Evolutionary conservation across 2,797 vertebrate species (phyloP), one percentile per base, ranked within the genome.

Genomic region (Gymnodraco acuticeps): DNA sequence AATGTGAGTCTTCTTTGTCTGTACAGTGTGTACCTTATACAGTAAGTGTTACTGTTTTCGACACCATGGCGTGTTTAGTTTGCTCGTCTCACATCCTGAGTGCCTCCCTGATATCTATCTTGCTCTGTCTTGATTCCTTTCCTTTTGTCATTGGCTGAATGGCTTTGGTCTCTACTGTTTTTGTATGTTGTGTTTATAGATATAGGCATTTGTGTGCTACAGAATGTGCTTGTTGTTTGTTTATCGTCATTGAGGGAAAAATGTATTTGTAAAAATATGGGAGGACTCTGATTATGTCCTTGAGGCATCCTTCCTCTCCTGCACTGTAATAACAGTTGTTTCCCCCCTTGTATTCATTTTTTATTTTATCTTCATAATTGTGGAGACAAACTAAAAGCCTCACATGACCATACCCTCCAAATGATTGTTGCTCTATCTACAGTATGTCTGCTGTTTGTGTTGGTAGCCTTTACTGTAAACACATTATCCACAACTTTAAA

Each of bases 1-100:
- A 66, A 15, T 63, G 33, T 61, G 43, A 2, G 17, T 12, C 47
- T 56, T 33, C 51, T 13, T 38, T 61, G 55, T 68, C 56, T 58
- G 47, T 60, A 45, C 54, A 41, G n/a, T 42, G 13, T 16, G 6
- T n/a, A 55, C 17, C 43, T 2, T 54, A 38, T 38, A 38, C 33
- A 38, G 11, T 53, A 54, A 62, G 43, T 55, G 23, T 10, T 48
- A 15, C 17, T 41, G 4, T 42, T 50, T 38, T 33, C 23, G 9
- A 47, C 65, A 43, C 20, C 27, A 51, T 56, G 23, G 42, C 12
- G 23, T 54, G 14, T n/a, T 70, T 50, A 58, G 59, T 64, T 41
- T 73, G 46, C 45, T 55, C 46, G 50, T 70, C 20, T 19, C 31
- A 60, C 17, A 43, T 69, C 48, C 41, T 47, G 33, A 45, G 62